phyloP scores from a whole-genome alignment of 2,113 vertebrate genomes.

The Struthio camelus region DNA sequence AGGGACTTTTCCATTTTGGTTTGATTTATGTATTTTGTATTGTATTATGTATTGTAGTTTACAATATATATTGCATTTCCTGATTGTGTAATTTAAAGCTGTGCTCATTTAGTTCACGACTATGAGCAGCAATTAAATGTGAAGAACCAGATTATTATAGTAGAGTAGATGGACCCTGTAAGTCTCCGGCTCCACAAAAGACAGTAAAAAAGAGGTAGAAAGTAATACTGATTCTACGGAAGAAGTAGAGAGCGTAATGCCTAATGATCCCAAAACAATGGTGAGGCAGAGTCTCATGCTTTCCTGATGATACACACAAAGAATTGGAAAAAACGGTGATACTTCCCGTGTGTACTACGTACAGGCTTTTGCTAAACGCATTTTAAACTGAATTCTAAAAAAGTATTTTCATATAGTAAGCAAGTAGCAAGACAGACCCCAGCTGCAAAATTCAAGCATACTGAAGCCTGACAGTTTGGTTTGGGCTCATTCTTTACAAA shows the following conservation, averaged over 20 bases:
- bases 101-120: not conserved
- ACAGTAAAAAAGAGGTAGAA: not conserved
- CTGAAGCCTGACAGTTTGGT: not conserved
- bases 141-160: not conserved
- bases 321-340: not conserved
- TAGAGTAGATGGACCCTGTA: not conserved
- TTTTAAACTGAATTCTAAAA: not conserved
- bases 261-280: not conserved
- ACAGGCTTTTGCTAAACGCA: not conserved
- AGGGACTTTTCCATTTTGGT: not conserved
- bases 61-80: not conserved
- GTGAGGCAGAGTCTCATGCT: rapidly evolving
- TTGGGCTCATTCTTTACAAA: not conserved
- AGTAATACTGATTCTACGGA: not conserved
- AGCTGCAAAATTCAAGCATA: not conserved
- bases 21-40: not conserved
- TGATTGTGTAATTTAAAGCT: not conserved
- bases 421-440: not conserved
- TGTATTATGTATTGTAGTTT: not conserved
- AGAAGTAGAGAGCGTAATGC: not conserved
- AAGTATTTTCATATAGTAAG: not conserved
- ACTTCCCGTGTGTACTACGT: not conserved
- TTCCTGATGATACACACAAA: not conserved
- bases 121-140: not conserved
- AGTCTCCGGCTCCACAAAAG: not conserved